phyloP scores from a whole-genome alignment of 1,140 invertebrate species.

The Cydia splendana region DNA sequence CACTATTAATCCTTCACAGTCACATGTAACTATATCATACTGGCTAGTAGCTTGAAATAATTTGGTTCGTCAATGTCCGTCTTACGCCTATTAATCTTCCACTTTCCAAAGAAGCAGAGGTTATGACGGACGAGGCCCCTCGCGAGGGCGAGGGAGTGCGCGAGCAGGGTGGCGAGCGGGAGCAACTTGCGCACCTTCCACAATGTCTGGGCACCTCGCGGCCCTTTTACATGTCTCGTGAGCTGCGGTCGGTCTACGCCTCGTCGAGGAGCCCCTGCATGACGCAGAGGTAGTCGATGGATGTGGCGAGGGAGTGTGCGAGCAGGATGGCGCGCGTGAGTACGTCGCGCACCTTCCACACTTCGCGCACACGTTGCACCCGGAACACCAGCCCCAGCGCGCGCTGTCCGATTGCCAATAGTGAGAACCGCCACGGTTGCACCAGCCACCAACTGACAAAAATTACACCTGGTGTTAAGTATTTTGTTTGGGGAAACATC shows the following conservation, averaged over 20 bases:
- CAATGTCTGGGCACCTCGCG: too few relatives aligned
- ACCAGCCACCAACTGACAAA: conserved; percentile 61
- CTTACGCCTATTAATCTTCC: neutral
- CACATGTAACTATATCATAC: neutral
- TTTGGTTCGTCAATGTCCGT: neutral
- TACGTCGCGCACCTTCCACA: conserved; percentile 72
- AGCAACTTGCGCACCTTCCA: neutral
- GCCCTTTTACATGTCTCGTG: neutral
- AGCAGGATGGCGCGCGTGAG: conserved; percentile 65
- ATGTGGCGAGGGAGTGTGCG: conserved; percentile 71
- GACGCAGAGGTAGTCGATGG: conserved; percentile 73
- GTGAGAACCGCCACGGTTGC: conserved; percentile 56
- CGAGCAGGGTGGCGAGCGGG: neutral
- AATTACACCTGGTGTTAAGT: neutral
- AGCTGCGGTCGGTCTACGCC: conserved; percentile 35
- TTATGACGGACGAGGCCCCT: neutral
- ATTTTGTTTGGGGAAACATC: too few relatives aligned
- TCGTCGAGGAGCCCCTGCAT: conserved; percentile 74
- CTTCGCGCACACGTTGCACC: conserved; percentile 41
- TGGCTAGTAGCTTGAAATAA: neutral
- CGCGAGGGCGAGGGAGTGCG: neutral
- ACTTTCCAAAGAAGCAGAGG: neutral
- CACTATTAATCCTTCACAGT: neutral
- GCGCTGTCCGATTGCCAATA: conserved; percentile 48
- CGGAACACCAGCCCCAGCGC: conserved; percentile 44